Evolutionary conservation across 2,888 invertebrate species (phyloP), one percentile per base, ranked within the genome.

Genomic region (Dichetophora obliterata): DNA sequence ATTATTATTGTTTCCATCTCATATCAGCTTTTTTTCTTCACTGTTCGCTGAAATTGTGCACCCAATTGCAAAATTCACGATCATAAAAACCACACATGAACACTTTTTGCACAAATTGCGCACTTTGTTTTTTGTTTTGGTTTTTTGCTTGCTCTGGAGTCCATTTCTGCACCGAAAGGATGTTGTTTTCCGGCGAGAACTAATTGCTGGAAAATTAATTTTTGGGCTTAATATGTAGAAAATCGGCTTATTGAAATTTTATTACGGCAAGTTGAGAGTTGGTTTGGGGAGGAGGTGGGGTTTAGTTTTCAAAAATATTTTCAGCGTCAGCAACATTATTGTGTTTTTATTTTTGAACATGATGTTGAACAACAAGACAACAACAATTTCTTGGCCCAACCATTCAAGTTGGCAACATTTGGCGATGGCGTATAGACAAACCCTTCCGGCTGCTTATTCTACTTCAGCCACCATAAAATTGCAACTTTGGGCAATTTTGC

Each of bases 181-280:
- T 66, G 68, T 50, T 50, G 50, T 68, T 68, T 68, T 68, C 68
- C 50, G 48, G 31, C 63, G 57, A 11, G 34, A 75, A 75, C 68
- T 75, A 75, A 75, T 75, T 66, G 75, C 65, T 75, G 75, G 66
- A 75, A 75, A 75, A 75, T 75, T 66, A 75, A 68, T 66, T 68
- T 75, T 57, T 19, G 34, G 24, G 59, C 71, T 37, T 59, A 71
- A 71, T 71, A 71, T 71, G 71, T 31, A 59, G 71, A 71, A 71
- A 71, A 71, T 57, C 71, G 59, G 71, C 74, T 65, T 52, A 75
- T 43, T 54, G 57, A 57, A 66, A 68, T 50, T 75, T 75, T 43
- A 66, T 63, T 22, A 8, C 27, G 19, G 50, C 63, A 57, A n/a
- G 14, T 31, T 54, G 43, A 3, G 37, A 52, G 54, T 19, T 19